Evolutionary conservation across 2,113 vertebrate genomes (phyloP), one percentile per base, ranked within the genome.

Genomic region (Hypanus sabinus): DNA sequence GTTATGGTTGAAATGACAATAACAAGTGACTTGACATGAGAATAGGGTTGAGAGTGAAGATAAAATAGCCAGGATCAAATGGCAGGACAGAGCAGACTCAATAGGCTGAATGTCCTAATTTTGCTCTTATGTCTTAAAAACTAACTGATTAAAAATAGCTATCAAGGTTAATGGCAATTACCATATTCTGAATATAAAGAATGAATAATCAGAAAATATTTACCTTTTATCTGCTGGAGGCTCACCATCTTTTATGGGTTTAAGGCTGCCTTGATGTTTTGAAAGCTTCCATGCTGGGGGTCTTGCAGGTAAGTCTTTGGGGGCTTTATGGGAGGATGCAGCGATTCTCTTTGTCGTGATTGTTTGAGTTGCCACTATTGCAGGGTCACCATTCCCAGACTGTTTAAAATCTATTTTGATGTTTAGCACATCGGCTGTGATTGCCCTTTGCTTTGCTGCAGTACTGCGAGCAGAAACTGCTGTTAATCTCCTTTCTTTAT

Each of bases 171-270:
- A 2, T 65, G 30, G 30, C 65, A n/a, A 90, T 65, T 90, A 65
- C 60, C 60, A 65, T 12, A 65, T 36, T 5, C 30, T 62, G 16
- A 57, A 88, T 30, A 5, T 27, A 11, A 9, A 65, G 30, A 20
- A 90, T 60, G 22, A 60, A 36, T 70, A 11, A 91, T 14, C 0
- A 20, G 10, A 36, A 46, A 55, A 71, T 5, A 73, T 94, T 91
- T 95, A 99, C 99, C 96, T 97, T 95, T 96, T 97, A 36, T 98
- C 97, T 95, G 97, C 97, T 16, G 95, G 95, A 0, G 97, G 96
- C 94, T 98, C 97, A 94, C 94, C 96, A 1, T 94, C 76, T 94
- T 95, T 62, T 94, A 96, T 95, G 85, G 96, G 97, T 94, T 96
- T 97, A 22, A 94, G 80, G n/a, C 93, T n/a, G 30, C 91, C 88